Base-by-base conservation (phyloP, 2,113 vertebrate species). In the Zosterops japonicus region DNA sequence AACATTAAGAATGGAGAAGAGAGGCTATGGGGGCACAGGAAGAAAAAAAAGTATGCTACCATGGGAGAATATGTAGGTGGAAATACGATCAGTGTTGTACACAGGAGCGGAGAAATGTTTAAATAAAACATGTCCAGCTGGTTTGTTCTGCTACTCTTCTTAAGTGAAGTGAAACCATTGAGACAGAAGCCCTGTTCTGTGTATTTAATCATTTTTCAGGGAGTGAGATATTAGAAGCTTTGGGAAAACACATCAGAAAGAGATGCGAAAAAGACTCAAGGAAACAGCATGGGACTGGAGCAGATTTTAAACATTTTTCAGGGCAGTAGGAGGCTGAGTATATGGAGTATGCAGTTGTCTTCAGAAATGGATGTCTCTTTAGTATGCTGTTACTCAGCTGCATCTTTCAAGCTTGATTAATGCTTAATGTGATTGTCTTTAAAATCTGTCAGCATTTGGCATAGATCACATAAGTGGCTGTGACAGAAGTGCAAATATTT, bases 401-500 rank as follows among this genome's bases (percentile, higher is more conserved):
- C 72, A 76, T 96, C 95, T 95, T 98, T 97, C 97, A 96, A 97
- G 97, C 95, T 94, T 97, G 96, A 97, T 98, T 98, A 98, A 97
- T 97, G 96, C 94, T 97, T 98, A 97, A 98, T 97, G 96, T 96
- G 97, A 97, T 97, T 98, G 97, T 96, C 97, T 97, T 97, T 95
- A 96, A 98, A 98, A 97, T 95, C 96, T 97, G 97, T 95, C 97
- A 97, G 96, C 90, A 82, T 92, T 96, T 97, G 97, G 95, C 94
- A 97, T 31, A 56, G 82, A 97, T 97, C 96, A 95, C 94, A 93
- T 14, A 87, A 97, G 85, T 76, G 75, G 71, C 79, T 94, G 89
- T 84, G 95, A 97, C 96, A 97, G 96, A 97, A 97, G 94, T 93
- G 95, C 97, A 98, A 98, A 98, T 98, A 98, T 98, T 98, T 98